Percentiles rank a stretch among this genome's conserved stretches.
Conservation (phyloP, 2,888 invertebrate species). For the Serripes groenlandicus region DNA sequence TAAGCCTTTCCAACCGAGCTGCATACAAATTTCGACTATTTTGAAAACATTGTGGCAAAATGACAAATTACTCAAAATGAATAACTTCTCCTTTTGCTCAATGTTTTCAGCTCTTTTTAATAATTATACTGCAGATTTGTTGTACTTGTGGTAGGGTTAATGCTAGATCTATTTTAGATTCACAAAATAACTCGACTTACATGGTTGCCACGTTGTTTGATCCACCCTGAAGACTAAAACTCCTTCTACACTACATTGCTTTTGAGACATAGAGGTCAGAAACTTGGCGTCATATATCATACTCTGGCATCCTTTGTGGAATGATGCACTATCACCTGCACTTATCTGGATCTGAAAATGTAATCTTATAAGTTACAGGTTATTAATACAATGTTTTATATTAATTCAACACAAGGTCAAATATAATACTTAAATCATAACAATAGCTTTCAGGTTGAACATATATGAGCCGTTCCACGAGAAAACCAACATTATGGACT, state of each 20-base stretch:
- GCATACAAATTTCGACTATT: neutral
- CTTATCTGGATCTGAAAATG: conserved; percentile 49
- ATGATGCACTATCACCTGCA: conserved; percentile 8
- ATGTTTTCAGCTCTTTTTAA: neutral
- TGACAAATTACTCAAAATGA: too few species aligned
- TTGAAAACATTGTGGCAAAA: too few species aligned
- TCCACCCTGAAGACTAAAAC: conserved; percentile 39
- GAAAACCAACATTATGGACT: too few species aligned
- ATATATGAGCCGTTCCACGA: too few species aligned
- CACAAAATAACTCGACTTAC: neutral
- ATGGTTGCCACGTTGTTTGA: conserved; percentile 6
- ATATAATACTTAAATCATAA: too few species aligned
- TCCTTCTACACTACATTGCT: conserved; percentile 31
- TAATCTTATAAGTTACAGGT: too few species aligned
- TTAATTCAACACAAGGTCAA: too few species aligned
- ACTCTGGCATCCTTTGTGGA: conserved; percentile 23
- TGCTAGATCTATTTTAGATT: neutral
- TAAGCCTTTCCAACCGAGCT: neutral
- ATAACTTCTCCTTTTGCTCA: neutral
- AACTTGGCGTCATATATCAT: conserved; percentile 5
- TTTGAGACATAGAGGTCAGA: conserved; percentile 18
- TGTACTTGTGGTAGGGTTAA: neutral
- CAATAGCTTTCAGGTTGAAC: too few species aligned
- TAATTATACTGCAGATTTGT: neutral
- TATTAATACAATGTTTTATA: too few species aligned